phyloP scores from a whole-genome alignment of 2,113 vertebrate genomes.

The Dicrurus megarhynchus region DNA sequence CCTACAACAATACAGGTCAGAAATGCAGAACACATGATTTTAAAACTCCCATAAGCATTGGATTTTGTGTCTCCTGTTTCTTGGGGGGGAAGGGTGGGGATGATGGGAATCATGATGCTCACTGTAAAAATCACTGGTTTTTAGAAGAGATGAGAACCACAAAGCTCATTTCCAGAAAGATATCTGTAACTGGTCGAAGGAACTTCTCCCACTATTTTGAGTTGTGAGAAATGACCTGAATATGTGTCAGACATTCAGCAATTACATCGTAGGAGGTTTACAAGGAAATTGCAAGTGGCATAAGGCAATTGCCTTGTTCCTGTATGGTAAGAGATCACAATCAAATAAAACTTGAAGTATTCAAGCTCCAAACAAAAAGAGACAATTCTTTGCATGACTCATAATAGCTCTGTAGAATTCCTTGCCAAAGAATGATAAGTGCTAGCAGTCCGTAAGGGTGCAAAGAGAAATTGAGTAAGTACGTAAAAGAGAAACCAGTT shows the following conservation, averaged over 20 bases:
- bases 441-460: neutral
- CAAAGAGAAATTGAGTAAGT: neutral
- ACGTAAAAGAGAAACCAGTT: neutral
- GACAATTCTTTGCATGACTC: neutral
- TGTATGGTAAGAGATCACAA: neutral
- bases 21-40: neutral
- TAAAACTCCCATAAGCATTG: neutral
- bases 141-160: neutral
- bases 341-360: neutral
- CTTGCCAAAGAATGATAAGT: neutral
- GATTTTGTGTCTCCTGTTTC: neutral
- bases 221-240: neutral
- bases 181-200: neutral
- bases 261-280: neutral
- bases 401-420: neutral
- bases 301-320: neutral
- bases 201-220: neutral
- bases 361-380: neutral
- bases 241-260: neutral
- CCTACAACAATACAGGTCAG: neutral
- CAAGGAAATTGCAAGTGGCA: neutral
- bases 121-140: neutral
- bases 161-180: neutral
- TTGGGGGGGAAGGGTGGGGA: no score
- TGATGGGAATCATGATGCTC: neutral